phyloP scores from a whole-genome alignment of 2,113 vertebrate species.

The Carassius gibelio region DNA sequence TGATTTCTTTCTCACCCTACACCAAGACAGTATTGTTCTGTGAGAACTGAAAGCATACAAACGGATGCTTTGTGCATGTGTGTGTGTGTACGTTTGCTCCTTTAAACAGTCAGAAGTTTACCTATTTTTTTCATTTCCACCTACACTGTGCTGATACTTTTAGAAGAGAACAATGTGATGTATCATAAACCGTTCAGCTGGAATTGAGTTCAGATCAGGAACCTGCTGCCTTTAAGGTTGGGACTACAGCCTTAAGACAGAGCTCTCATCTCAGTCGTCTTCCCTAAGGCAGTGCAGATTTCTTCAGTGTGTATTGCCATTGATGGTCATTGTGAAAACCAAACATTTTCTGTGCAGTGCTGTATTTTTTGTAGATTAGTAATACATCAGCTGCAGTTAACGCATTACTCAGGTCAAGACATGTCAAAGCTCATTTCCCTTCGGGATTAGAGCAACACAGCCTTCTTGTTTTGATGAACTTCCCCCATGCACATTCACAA shows the following conservation, averaged over 20 bases:
- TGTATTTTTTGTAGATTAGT: not conserved
- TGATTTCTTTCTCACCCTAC: not conserved
- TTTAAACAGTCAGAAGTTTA: not conserved
- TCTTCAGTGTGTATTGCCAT: conserved; percentile 7
- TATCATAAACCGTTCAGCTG: not conserved
- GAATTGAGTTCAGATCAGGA: conserved; percentile 37
- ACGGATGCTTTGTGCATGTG: not conserved
- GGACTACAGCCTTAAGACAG: conserved; percentile 31
- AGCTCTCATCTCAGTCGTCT: conserved; percentile 25
- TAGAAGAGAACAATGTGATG: not conserved
- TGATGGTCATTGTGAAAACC: conserved; percentile 32
- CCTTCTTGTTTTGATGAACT: not conserved
- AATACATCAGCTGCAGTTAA: not conserved
- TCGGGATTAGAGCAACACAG: not conserved
- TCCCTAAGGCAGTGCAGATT: conserved; percentile 23
- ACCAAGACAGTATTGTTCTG: not conserved
- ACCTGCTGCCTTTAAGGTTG: conserved; percentile 30
- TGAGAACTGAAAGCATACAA: conserved; percentile 13
- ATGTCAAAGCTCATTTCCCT: not conserved
- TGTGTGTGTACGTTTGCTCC: not conserved
- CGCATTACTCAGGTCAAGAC: conserved; percentile 5
- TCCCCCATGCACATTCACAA: not conserved
- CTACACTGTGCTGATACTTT: not conserved
- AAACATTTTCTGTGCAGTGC: not conserved
- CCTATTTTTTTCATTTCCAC: conserved; percentile 11